Conservation (phyloP, 2,113 vertebrate genomes). For the Nesospiza acunhae region DNA sequence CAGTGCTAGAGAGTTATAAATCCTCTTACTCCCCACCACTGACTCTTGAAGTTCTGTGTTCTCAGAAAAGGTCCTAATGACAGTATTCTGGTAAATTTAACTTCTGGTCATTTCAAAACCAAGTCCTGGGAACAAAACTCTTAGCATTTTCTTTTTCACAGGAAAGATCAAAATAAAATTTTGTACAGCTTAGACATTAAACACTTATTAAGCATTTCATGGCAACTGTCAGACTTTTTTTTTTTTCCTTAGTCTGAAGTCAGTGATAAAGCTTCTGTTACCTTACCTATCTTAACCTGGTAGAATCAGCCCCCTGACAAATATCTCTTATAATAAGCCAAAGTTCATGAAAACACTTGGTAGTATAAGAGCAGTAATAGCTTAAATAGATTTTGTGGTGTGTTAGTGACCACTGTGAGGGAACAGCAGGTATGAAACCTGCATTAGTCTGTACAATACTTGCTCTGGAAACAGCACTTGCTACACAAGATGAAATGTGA, state of each 20-base stretch:
- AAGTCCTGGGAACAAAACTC: not conserved
- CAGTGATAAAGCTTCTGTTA: not conserved
- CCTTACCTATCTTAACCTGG: not conserved
- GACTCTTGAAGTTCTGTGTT: not conserved
- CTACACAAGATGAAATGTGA: conserved; percentile 40
- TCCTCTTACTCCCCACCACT: not conserved
- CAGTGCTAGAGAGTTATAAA: not conserved
- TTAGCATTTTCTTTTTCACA: not conserved
- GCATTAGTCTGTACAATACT: not conserved
- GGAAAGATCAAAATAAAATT: not conserved
- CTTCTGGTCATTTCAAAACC: not conserved
- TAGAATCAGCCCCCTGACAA: not conserved
- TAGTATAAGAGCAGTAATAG: not conserved
- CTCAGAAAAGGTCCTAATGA: not conserved
- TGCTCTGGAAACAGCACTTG: not conserved
- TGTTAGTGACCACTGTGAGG: not conserved
- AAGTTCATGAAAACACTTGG: not conserved
- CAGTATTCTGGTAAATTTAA: not conserved
- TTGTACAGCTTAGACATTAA: not conserved
- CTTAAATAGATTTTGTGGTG: conserved; percentile 11
- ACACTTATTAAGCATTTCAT: not conserved
- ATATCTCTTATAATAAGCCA: not conserved
- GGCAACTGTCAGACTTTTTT: not conserved
- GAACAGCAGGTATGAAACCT: not conserved
- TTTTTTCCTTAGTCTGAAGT: not conserved